phyloP scores from a whole-genome alignment of 2,113 vertebrate genomes.

The Aspidoscelis tigris region DNA sequence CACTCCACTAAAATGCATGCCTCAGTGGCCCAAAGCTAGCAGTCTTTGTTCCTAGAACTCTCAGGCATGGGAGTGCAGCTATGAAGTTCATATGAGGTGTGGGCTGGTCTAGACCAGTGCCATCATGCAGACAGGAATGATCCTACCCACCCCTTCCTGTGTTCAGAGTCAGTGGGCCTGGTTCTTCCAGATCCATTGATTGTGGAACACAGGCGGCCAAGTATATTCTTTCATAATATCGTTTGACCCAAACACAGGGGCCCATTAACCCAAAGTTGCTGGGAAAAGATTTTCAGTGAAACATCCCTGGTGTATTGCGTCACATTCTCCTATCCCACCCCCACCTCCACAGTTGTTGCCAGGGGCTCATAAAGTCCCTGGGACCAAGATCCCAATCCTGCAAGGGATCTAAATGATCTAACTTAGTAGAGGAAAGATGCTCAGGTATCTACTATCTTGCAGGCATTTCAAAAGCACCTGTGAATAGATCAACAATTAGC shows the following conservation, averaged over 20 bases:
- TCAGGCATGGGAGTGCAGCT: too few relatives aligned
- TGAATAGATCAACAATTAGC: conserved; percentile 8
- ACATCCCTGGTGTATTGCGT: neutral
- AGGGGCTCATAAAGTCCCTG: neutral
- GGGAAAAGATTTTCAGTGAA: neutral
- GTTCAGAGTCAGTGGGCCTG: too few relatives aligned
- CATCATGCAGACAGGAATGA: too few relatives aligned
- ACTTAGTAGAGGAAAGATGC: neutral
- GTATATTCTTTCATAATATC: neutral
- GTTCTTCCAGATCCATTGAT: neutral
- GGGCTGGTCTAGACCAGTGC: too few relatives aligned
- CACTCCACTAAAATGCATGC: too few relatives aligned
- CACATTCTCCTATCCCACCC: neutral
- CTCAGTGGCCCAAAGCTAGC: too few relatives aligned
- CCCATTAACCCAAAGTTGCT: neutral
- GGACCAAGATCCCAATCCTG: neutral
- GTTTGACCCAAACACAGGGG: neutral
- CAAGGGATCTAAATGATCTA: neutral
- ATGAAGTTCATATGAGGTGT: too few relatives aligned
- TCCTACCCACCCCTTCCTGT: too few relatives aligned
- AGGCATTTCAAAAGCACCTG: conserved; percentile 9
- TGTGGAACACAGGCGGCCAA: too few relatives aligned
- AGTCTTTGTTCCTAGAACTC: too few relatives aligned
- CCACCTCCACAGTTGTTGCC: neutral
- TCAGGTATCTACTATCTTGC: neutral